A percentile compares a stretch with the other conserved stretches of the same genome.
Evolutionary conservation across 2,797 vertebrate species (phyloP).

Genomic region (Lagocephalus sceleratus): DNA sequence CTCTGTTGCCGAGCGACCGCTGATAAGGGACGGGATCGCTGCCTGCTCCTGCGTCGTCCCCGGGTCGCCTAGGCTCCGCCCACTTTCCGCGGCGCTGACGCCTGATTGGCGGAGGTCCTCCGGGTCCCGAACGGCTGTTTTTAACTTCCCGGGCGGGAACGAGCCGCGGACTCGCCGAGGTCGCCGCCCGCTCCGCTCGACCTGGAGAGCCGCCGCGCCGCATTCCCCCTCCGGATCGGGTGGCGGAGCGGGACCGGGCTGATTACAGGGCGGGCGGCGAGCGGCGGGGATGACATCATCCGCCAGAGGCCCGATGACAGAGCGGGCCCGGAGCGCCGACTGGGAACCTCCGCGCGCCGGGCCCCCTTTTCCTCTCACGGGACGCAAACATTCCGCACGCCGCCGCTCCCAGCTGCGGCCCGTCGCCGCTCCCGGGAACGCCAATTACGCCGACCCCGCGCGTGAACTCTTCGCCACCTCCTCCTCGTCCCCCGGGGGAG

Average conservation of each 20-base stretch:
- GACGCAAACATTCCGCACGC: slow-evolving; percentile 9
- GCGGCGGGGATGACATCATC: slow-evolving; percentile 67
- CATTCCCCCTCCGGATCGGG: slow-evolving; percentile 33
- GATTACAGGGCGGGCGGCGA: slow-evolving; percentile 67
- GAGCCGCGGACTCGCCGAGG: too few relatives aligned
- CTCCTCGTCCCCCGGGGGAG: slow-evolving; percentile 18
- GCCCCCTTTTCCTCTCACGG: slow-evolving; percentile 13
- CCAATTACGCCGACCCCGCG: slow-evolving; percentile 35
- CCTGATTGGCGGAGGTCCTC: too few relatives aligned
- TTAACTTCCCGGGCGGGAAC: too few relatives aligned
- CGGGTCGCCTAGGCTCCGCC: too few relatives aligned
- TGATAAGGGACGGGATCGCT: too few relatives aligned
- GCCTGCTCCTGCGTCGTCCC: too few relatives aligned
- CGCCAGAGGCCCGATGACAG: slow-evolving; percentile 56
- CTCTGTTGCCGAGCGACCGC: neutral
- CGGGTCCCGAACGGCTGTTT: too few relatives aligned
- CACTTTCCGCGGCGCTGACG: too few relatives aligned
- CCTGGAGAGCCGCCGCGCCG: too few relatives aligned
- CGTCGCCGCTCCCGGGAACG: slow-evolving; percentile 38
- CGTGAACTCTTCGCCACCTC: slow-evolving; percentile 60
- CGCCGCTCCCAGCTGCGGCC: slow-evolving; percentile 20
- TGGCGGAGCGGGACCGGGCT: slow-evolving; percentile 46
- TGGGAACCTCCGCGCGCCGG: slow-evolving; percentile 8
- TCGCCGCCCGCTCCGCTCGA: too few relatives aligned
- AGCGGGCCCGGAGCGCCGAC: slow-evolving; percentile 24